Evolutionary conservation across 2,113 vertebrate species (phyloP), one percentile per base, ranked within the genome.

Genomic region (Monopterus albus): DNA sequence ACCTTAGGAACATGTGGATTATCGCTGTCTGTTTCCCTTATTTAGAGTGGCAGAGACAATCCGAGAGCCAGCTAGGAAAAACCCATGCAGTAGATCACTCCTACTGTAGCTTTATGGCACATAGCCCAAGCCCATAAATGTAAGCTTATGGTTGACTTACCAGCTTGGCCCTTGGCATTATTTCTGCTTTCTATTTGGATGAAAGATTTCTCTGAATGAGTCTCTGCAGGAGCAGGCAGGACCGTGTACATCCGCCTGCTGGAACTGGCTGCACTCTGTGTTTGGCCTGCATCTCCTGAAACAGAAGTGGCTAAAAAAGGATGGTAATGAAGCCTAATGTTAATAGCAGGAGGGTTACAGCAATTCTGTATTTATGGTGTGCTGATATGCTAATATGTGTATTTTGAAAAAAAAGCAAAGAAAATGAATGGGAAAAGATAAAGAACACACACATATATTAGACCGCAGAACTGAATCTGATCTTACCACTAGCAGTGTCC

Each of bases 211-310:
- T 87, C 74, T 18, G 36, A 50, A 69, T 49, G 60, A 51, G 89
- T 81, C 50, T 86, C 94, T 63, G 93, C 89, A 0, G 96, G 96
- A 65, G 95, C 95, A 73, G 93, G 89, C 36, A 87, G 66, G n/a
- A n/a, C n/a, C n/a, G n/a, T 96, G 75, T 97, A 97, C 25, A 94
- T 11, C 62, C 87, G 94, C 49, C 56, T 88, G 15, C 36, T 35
- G 15, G 81, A 58, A 2, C 1, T 35, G 47, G 49, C 0, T 51
- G 57, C 15, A 2, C n/a, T 70, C 42, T 36, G 47, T 17, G n/a
- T 20, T 31, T 28, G 56, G 11, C 62, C 70, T 69, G 75, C 74
- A 83, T 60, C 64, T 72, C 65, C 95, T 96, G 17, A 78, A 68
- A 62, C 17, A 83, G 14, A 74, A 1, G 52, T 17, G 38, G 10